phyloP scores from a whole-genome alignment of 2,113 vertebrate species.

The Pluvialis apricaria region DNA sequence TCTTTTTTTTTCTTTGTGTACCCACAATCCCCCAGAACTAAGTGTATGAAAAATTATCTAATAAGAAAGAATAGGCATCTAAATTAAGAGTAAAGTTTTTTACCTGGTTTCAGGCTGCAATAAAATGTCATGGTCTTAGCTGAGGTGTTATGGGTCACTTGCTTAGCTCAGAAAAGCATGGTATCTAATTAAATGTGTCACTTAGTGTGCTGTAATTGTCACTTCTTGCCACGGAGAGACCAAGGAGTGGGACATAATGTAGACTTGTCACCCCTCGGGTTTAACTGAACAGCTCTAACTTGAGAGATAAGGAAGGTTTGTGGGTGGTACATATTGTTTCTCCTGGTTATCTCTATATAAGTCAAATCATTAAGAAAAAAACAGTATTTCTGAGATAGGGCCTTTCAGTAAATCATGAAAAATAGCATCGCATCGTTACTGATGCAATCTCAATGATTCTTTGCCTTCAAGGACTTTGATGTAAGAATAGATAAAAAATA shows the following conservation, averaged over 20 bases:
- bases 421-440: neutral
- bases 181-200: constrained; percentile 27
- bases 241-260: neutral
- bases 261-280: neutral
- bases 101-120: neutral
- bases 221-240: neutral
- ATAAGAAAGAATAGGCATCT: neutral
- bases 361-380: neutral
- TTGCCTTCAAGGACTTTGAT: neutral
- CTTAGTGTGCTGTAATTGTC: neutral
- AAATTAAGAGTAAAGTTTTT: neutral
- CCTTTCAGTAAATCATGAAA: neutral
- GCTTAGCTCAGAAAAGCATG: neutral
- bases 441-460: neutral
- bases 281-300: neutral
- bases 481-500: neutral
- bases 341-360: neutral
- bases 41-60: neutral
- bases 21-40: neutral
- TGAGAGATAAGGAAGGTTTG: neutral
- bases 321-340: neutral
- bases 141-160: neutral
- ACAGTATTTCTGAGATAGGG: neutral
- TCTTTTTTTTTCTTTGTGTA: neutral
- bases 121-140: neutral